Base-by-base conservation (phyloP, 2,797 vertebrate genomes). In the Mus caroli region DNA sequence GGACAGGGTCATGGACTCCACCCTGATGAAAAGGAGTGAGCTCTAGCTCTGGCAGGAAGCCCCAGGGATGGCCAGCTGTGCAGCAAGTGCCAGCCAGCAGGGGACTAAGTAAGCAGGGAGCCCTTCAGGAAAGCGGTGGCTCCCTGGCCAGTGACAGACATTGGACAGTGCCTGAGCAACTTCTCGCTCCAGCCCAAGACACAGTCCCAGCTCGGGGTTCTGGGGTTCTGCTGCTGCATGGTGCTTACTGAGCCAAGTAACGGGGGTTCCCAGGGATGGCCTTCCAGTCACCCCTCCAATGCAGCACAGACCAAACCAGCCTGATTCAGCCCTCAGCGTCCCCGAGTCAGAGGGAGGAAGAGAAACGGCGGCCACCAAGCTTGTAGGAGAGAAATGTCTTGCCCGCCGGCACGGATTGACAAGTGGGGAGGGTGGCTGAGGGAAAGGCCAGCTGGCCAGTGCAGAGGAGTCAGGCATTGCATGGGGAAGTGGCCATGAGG, bases 1-100 rank as follows among this genome's bases (percentile, higher is more conserved):
- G 3, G 98, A 97, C 88, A 99, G 98, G 3, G 99, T 99, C 99
- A 99, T 99, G 85, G 99, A 99, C 98, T 99, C 99, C 93, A 99
- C 99, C 0, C 99, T 99, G 96, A 90, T 88, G 54, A 95, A 28
- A 69, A 69, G 75, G 91, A 94, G 60, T 54, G 71, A 58, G 54
- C 5, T 28, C 3, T 31, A 73, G 54, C 69, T 88, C n/a, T 19
- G 17, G 2, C 2, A 34, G 22, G 94, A 52, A 40, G 62, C 43
- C 69, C 73, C 46, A 88, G 13, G 11, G 43, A 22, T 58, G 54
- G 54, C 15, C 54, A 15, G 54, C 17, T 56, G 17, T 56, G 54
- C 5, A 1, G 58, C 52, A 54, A 54, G 52, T 54, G 52, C 54
- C 54, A 15, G 54, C 54, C 54, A 54, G 56, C 56, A 6, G 56